Evolutionary conservation across 2,888 invertebrate species (phyloP), one percentile per base, ranked within the genome.

Genomic region (Allolobophora icterica): DNA sequence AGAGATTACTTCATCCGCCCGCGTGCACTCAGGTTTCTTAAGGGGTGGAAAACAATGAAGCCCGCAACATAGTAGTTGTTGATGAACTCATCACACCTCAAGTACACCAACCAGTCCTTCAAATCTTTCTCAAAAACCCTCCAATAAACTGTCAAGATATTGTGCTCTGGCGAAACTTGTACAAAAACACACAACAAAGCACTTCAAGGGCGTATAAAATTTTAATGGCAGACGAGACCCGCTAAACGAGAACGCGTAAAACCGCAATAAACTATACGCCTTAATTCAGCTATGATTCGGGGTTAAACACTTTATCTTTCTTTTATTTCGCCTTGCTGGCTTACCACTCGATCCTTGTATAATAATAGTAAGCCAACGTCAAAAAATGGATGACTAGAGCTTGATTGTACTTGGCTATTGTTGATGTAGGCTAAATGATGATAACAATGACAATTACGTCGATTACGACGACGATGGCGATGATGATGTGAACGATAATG

Each of bases 381-480:
- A 21, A 71, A 71, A n/a, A 24, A 33, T 87, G 35, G 17, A 84
- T 87, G 87, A 87, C 87, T 87, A 87, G 87, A 87, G 87, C 8
- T 87, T 19, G 38, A 87, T 21, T 87, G 34, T 87, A 15, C 84
- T 35, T 87, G 34, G 38, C 15, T 84, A 90, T n/a, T 90, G 90
- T 17, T 90, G 71, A 6, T 89, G 42, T 34, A n/a, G n/a, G n/a
- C n/a, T n/a, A 2, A 33, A 40, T n/a, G 89, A 40, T 42, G 89
- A 35, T 42, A 24, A 89, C 19, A 35, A 40, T 33, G 15, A 89
- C 40, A 34, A 89, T 42, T 33, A 35, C 5, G 89, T 19, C 11
- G 40, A 89, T 30, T 19, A 89, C 13, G 21, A 89, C 40, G 21
- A 89, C 40, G 38, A 30, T 17, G 89, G 35, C n/a, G 89, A n/a